Evolutionary conservation across 1,140 invertebrate genomes (phyloP).

Genomic region (Onthophagus taurus): DNA sequence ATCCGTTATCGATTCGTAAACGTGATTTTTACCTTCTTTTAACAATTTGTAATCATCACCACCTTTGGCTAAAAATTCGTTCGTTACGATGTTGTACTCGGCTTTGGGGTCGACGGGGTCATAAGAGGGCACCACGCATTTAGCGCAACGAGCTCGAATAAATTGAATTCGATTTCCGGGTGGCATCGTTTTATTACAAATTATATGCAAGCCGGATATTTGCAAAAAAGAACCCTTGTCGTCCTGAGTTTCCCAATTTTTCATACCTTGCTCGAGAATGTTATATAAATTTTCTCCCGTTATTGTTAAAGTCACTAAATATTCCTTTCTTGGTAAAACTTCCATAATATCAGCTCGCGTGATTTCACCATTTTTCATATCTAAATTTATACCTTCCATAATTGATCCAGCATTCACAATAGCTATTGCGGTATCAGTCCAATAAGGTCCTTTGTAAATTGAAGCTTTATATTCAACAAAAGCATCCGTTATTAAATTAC

Average conservation of each 20-base stretch:
- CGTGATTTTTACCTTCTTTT: too few relatives aligned
- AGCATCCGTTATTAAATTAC: slow-evolving; percentile 2
- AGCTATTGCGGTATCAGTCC: slow-evolving; percentile 7
- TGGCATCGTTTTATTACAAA: neutral
- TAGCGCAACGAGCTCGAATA: slow-evolving; percentile 1
- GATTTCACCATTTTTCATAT: neutral
- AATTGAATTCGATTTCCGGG: neutral
- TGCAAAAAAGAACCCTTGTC: neutral
- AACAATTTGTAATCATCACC: too few relatives aligned
- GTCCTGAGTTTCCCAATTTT: neutral
- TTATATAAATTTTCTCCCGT: too few relatives aligned
- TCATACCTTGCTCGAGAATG: too few relatives aligned
- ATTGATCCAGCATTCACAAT: neutral
- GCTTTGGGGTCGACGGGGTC: neutral
- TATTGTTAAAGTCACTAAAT: slow-evolving; percentile 1
- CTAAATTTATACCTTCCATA: neutral
- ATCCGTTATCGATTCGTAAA: too few relatives aligned
- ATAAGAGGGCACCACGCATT: neutral
- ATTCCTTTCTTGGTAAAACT: neutral
- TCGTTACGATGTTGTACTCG: neutral
- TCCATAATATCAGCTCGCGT: neutral
- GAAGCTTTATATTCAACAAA: neutral
- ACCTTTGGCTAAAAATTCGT: neutral
- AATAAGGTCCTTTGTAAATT: neutral
- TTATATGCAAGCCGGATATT: slow-evolving; percentile 1